A percentile compares a stretch with the other conserved stretches of the same genome.
Evolutionary conservation across 2,113 vertebrate species (phyloP).

Genomic region (Zingel zingel): DNA sequence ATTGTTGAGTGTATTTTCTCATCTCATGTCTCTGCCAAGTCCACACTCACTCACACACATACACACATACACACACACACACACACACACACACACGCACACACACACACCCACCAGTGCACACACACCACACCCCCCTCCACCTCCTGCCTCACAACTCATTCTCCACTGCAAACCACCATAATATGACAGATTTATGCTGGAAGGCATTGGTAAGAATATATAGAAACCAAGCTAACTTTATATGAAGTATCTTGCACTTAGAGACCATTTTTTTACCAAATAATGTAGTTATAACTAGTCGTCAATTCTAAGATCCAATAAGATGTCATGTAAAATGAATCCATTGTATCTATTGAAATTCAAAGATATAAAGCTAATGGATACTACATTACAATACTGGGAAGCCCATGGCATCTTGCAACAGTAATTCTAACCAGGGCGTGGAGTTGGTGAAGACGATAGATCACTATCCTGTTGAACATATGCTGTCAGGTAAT

Average conservation of each 20-base stretch:
- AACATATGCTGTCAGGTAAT: constrained; percentile 75
- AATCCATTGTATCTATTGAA: constrained; percentile 30
- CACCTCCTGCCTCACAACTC: constrained; percentile 20
- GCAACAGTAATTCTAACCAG: constrained; percentile 57
- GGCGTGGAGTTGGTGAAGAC: constrained; percentile 17
- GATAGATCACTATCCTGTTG: constrained; percentile 68
- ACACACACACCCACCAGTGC: constrained; percentile 22
- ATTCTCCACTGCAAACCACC: constrained; percentile 57
- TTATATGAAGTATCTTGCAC: constrained; percentile 20
- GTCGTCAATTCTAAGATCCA: neutral
- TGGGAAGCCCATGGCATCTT: constrained; percentile 49
- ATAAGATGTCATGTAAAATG: constrained; percentile 9
- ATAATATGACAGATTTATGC: constrained; percentile 58
- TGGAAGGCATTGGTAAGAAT: constrained; percentile 30
- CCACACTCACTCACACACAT: constrained; percentile 72
- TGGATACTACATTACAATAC: constrained; percentile 42
- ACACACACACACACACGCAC: constrained; percentile 1
- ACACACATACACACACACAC: neutral
- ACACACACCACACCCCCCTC: constrained; percentile 1
- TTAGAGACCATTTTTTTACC: neutral
- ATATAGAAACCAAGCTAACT: constrained; percentile 38
- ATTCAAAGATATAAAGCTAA: constrained; percentile 49
- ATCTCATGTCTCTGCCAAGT: constrained; percentile 72
- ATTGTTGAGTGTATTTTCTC: constrained; percentile 72
- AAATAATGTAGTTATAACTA: neutral